Conservation (phyloP, 2,888 invertebrate genomes). For the Agrotis puta region DNA sequence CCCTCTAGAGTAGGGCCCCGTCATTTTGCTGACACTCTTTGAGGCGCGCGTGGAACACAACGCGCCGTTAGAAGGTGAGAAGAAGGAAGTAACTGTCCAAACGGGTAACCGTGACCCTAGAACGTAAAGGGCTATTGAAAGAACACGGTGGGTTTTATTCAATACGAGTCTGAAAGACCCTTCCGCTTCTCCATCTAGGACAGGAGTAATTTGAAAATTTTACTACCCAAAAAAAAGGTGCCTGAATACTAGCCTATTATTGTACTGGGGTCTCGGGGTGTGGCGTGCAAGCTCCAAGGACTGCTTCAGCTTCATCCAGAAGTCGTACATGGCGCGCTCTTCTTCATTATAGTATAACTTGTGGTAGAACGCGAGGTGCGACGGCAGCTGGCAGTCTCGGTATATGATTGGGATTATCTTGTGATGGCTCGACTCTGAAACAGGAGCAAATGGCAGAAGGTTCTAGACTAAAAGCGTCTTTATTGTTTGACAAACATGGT, state of each 20-base stretch:
- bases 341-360: constrained; percentile 89
- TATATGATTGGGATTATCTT: constrained; percentile 94
- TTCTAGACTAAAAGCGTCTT: too few species aligned
- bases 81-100: not conserved
- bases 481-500: not conserved
- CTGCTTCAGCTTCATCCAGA: constrained; percentile 93
- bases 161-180: too few species aligned
- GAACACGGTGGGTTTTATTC: too few species aligned
- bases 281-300: constrained; percentile 80
- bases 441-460: not conserved
- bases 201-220: too few species aligned
- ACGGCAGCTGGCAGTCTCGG: constrained; percentile 92
- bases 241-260: constrained; percentile 21
- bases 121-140: too few species aligned
- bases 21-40: too few species aligned
- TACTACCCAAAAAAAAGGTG: too few species aligned
- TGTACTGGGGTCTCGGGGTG: constrained; percentile 47
- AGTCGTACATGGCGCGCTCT: constrained; percentile 89
- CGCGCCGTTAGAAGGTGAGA: not conserved
- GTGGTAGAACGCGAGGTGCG: constrained; percentile 92
- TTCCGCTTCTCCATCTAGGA: too few species aligned
- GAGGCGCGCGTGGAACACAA: too few species aligned
- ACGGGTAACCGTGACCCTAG: too few species aligned
- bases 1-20: too few species aligned
- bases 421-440: constrained; percentile 76